Base-by-base conservation (phyloP, 1,140 invertebrate genomes). In the Ceratina japonica region DNA sequence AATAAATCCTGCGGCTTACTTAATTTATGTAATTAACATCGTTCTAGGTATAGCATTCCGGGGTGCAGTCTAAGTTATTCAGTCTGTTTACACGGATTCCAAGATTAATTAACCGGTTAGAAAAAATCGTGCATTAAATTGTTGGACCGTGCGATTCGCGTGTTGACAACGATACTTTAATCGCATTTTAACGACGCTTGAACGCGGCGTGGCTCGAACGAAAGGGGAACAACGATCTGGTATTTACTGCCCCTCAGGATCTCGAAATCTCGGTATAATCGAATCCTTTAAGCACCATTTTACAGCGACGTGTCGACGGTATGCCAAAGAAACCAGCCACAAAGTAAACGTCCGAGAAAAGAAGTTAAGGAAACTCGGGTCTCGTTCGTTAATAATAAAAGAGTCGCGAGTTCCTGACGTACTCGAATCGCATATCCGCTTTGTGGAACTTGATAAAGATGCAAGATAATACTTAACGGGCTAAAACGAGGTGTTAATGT, bases 121-220 rank as follows among this genome's bases (percentile, higher is more conserved):
- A 44, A 44, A 7, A 44, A 44, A 44, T 44, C 37, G 37, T 44
- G 0, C 37, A 10, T 44, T 44, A 44, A 44, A 44, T 8, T 10
- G 37, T 44, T 44, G 37, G 37, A 44, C 15, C 13, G 63, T 44
- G 78, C 76, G 79, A 84, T 71, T 86, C 79, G 71, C 77, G 77
- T 84, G 77, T 59, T 61, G 20, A 24, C 80, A 54, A 64, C 75
- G 75, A 84, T 86, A 80, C 37, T 80, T 82, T 84, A 87, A 84
- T 59, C 81, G 85, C 70, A 56, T 62, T 77, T 86, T 86, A 86
- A 84, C 84, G 84, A 84, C 77, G 69, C 62, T 80, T 86, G 85
- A 83, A 86, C 75, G 75, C 75, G 77, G 59, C 78, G 65, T 77
- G 24, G 58, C 76, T 83, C 73, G 66, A 74, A 80, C 62, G 54